Base-by-base conservation (phyloP, 1,140 invertebrate species). In the Cyclina sinensis region DNA sequence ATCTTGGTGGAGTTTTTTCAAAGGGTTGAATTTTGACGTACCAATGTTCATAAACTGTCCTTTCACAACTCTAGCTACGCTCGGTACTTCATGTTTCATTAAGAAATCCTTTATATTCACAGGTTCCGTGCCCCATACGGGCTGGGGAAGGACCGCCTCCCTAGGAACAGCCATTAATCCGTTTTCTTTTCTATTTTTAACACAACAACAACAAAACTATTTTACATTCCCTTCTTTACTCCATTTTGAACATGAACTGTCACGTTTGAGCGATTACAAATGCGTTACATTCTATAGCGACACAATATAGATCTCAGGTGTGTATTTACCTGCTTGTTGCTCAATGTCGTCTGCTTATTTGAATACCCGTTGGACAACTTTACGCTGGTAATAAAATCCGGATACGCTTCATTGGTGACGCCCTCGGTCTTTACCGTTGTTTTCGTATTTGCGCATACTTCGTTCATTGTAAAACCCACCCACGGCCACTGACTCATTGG, bases 31-130 rank as follows among this genome's bases (percentile, higher is more conserved):
- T 0, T 98, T 98, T 9, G 98, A 98, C 24, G 98, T 97, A 5
- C 98, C 98, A 18, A 99, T 96, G 35, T 97, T 97, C 81, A 98
- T 97, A 96, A 98, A 99, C 94, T 98, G 98, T 81, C 98, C 98
- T 96, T 99, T 98, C 86, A 98, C 97, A 90, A 99, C 98, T 96
- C 98, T 98, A 83, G 97, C 98, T 89, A 99, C 97, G 90, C 97
- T 97, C 12, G 98, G 98, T 76, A 98, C 96, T 68, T 97, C 96
- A 90, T 97, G 96, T 93, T 98, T 98, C 91, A 97, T 96, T 39
- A 98, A 97, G 94, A 98, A 98, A 93, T 98, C 98, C 89, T 97
- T 97, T 27, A 98, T 96, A 92, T 97, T 97, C 89, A 97, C 97
- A 11, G 97, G 97, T 92, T 98, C 97, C 91, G 98, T 98, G 74